A percentile compares a stretch with the other conserved stretches of the same genome.
phyloP scores from a whole-genome alignment of 2,113 vertebrate species.

The Ammodytes dubius region DNA sequence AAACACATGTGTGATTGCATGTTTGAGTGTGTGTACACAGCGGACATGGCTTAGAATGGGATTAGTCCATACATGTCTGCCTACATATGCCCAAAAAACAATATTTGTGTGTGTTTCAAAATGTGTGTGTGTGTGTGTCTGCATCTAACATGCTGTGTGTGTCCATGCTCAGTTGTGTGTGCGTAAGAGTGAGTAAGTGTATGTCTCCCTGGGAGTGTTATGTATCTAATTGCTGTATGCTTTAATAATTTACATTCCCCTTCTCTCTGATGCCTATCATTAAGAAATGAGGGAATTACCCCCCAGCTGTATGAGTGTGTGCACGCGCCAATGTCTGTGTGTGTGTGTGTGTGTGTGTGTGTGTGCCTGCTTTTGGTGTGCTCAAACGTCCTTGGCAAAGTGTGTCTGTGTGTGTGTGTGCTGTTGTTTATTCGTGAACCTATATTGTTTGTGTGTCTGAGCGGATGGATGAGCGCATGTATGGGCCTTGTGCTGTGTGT shows the following conservation, averaged over 20 bases:
- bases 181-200: constrained; percentile 18
- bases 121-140: constrained; percentile 7
- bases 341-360: not conserved
- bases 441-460: not conserved
- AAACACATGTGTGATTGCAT: not conserved
- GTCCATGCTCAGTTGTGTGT: constrained; percentile 22
- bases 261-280: constrained; percentile 73
- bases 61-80: constrained; percentile 9
- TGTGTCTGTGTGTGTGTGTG: not conserved
- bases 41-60: not conserved
- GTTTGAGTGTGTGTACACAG: constrained; percentile 12
- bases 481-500: not conserved
- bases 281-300: constrained; percentile 70
- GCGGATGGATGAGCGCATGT: not conserved
- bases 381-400: constrained; percentile 5
- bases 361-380: not conserved
- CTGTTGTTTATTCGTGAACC: constrained; percentile 14
- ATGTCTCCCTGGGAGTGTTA: constrained; percentile 65
- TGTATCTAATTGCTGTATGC: constrained; percentile 76
- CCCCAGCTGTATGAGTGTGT: constrained; percentile 26
- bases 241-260: constrained; percentile 77
- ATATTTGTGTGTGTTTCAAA: constrained; percentile 5
- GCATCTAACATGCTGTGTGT: constrained; percentile 5
- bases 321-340: not conserved
- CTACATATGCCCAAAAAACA: constrained; percentile 9